Conservation (phyloP, 2,888 invertebrate species). For the Scelioninae gen. 1 region DNA sequence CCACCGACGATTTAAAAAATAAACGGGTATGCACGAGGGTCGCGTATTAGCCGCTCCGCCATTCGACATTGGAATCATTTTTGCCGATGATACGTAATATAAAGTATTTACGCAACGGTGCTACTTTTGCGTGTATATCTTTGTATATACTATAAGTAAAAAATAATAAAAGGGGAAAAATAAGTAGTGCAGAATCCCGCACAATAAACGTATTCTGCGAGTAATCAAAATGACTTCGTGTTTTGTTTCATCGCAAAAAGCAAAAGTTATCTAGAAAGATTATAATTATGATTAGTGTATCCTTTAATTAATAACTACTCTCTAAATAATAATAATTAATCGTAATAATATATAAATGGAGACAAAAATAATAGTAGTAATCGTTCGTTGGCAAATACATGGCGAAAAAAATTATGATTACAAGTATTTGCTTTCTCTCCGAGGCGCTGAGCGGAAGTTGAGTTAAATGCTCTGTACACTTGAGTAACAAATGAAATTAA, state of each 20-base stretch:
- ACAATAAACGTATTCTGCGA: conserved; percentile 39
- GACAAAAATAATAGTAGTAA: conserved; percentile 76
- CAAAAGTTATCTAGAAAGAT: conserved; percentile 83
- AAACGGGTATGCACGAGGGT: conserved; percentile 37
- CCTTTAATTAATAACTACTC: conserved; percentile 79
- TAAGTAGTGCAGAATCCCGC: conserved; percentile 37
- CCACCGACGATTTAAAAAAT: conserved; percentile 23
- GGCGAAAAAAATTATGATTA: conserved; percentile 83
- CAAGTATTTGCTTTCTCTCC: conserved; percentile 77
- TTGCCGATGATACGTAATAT: conserved; percentile 63
- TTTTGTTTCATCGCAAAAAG: conserved; percentile 73
- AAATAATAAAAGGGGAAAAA: conserved; percentile 28
- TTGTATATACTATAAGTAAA: conserved; percentile 49
- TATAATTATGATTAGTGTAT: conserved; percentile 80
- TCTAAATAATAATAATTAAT: conserved; percentile 80
- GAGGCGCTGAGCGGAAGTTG: conserved; percentile 83
- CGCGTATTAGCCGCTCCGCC: conserved; percentile 39
- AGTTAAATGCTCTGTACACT: conserved; percentile 73
- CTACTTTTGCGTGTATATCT: conserved; percentile 56
- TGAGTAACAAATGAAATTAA: conserved; percentile 74
- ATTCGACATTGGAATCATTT: conserved; percentile 51
- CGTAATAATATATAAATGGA: conserved; percentile 73
- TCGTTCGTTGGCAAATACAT: conserved; percentile 84
- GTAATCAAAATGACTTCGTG: conserved; percentile 51
- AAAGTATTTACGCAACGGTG: conserved; percentile 55